Percentiles rank a stretch among this genome's conserved stretches.
Conservation (phyloP, 1,140 invertebrate species). For the Drosophila teissieri region DNA sequence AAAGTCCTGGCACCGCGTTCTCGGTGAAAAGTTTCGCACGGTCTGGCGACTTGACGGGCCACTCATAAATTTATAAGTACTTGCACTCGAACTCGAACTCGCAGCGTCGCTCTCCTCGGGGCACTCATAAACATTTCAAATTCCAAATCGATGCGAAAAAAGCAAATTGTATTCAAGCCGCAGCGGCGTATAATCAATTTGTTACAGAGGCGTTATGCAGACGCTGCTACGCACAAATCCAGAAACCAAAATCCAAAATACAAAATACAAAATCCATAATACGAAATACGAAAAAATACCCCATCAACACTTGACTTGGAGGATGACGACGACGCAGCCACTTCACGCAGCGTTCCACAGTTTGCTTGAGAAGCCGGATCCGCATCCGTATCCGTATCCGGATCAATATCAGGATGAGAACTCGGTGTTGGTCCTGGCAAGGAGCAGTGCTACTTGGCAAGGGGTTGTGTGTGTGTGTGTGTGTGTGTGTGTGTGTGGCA, state of each 20-base stretch:
- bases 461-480: no score
- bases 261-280: no score
- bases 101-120: slow-evolving; percentile 1
- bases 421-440: slow-evolving; percentile 2
- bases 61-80: slow-evolving; percentile 83
- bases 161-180: slow-evolving; percentile 55
- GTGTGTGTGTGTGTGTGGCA: slow-evolving; percentile 26
- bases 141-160: slow-evolving; percentile 66
- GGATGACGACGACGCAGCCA: slow-evolving; percentile 61
- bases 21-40: slow-evolving; percentile 71
- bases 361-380: slow-evolving; percentile 1
- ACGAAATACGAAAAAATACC: neutral
- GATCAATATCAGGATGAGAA: neutral
- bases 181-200: slow-evolving; percentile 81
- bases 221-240: slow-evolving; percentile 60
- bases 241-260: no score
- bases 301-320: slow-evolving; percentile 64
- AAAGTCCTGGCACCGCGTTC: slow-evolving; percentile 16
- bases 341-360: slow-evolving; percentile 51
- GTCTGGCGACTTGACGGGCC: slow-evolving; percentile 52
- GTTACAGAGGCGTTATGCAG: slow-evolving; percentile 74
- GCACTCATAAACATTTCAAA: slow-evolving; percentile 71
- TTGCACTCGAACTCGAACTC: slow-evolving; percentile 5
- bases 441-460: neutral
- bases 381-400: neutral